Evolutionary conservation across 1,140 invertebrate genomes (phyloP).

Genomic region (Heliconius himera): DNA sequence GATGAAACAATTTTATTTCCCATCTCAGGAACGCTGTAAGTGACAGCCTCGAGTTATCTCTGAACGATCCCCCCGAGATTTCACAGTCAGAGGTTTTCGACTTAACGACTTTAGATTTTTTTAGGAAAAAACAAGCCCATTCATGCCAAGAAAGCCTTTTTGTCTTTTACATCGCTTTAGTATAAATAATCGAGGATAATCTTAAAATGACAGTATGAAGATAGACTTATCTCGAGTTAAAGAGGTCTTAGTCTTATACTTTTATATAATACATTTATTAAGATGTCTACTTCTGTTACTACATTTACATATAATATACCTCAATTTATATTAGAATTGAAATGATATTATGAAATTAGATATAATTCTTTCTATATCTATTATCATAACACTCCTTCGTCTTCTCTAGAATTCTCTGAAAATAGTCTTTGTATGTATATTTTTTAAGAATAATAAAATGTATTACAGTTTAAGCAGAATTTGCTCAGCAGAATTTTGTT

Average conservation of each 20-base stretch:
- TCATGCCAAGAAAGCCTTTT: conserved; percentile 5
- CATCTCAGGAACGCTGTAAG: conserved; percentile 5
- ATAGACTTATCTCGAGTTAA: neutral
- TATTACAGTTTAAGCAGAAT: no score
- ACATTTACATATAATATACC: no score
- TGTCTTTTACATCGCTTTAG: conserved; percentile 3
- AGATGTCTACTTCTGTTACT: neutral
- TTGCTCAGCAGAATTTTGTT: no score
- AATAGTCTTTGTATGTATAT: no score
- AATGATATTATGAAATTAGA: no score
- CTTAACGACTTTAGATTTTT: conserved; percentile 13
- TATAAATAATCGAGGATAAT: neutral
- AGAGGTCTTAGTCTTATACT: neutral
- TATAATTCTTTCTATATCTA: no score
- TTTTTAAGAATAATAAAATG: no score
- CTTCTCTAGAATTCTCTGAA: no score
- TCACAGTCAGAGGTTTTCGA: conserved; percentile 12
- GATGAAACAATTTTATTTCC: conserved; percentile 12
- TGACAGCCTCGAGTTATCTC: conserved; percentile 10
- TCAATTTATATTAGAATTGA: no score
- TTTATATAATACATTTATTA: neutral
- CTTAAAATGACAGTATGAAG: conserved; percentile 7
- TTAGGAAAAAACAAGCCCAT: neutral
- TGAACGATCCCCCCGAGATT: conserved; percentile 4
- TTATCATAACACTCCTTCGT: no score